Conservation (phyloP, 2,797 vertebrate species). For the Odontamblyopus rebecca region DNA sequence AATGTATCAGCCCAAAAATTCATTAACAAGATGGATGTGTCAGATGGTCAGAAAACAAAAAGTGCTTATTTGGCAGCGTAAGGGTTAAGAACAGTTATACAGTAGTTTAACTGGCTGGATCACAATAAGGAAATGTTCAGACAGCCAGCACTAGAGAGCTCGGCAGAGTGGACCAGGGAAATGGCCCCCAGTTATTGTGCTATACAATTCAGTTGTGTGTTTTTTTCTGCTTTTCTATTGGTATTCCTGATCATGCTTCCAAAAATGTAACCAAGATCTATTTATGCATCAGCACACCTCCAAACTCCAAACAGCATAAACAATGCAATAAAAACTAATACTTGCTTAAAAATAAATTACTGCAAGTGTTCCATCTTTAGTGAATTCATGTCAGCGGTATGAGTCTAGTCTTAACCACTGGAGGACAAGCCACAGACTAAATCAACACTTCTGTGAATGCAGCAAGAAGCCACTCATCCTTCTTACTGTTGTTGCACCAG, state of each 20-base stretch:
- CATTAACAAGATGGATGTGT: constrained; percentile 77
- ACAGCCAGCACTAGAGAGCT: neutral
- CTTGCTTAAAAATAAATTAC: constrained; percentile 59
- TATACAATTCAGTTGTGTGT: neutral
- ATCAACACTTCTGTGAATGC: constrained; percentile 31
- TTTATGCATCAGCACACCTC: constrained; percentile 77
- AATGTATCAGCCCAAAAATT: constrained; percentile 49
- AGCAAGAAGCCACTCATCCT: constrained; percentile 41
- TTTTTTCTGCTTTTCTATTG: constrained; percentile 36
- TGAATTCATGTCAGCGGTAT: neutral
- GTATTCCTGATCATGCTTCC: constrained; percentile 79
- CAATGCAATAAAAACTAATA: constrained; percentile 69
- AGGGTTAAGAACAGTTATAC: constrained; percentile 69
- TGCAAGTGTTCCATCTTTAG: constrained; percentile 21
- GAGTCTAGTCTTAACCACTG: constrained; percentile 66
- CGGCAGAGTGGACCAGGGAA: neutral
- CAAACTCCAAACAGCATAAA: constrained; percentile 64
- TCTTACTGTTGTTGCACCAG: constrained; percentile 38
- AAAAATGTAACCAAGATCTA: constrained; percentile 49
- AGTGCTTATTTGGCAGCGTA: constrained; percentile 67
- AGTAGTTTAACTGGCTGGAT: constrained; percentile 65
- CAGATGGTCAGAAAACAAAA: constrained; percentile 73
- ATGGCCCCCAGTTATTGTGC: neutral
- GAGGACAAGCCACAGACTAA: constrained; percentile 26
- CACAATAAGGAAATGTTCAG: constrained; percentile 37